phyloP scores from a whole-genome alignment of 1,140 invertebrate species.

The Drosophila novamexicana region DNA sequence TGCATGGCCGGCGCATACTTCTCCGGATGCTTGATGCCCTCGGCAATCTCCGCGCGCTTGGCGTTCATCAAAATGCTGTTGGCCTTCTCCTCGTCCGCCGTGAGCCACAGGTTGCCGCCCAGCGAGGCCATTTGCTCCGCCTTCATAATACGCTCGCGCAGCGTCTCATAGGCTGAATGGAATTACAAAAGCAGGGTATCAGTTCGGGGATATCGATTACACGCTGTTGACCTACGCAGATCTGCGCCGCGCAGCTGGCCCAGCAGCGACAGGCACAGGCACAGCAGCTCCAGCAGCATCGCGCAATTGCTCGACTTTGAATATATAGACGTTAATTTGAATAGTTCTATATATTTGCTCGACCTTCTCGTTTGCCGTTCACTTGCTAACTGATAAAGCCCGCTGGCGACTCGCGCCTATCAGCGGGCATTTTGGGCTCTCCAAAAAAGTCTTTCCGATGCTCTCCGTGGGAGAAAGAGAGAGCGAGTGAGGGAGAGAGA shows the following conservation, averaged over 20 bases:
- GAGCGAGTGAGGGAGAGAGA: neutral
- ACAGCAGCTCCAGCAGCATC: constrained; percentile 41
- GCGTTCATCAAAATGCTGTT: constrained; percentile 81
- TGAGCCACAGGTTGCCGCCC: constrained; percentile 73
- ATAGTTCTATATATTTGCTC: constrained; percentile 17
- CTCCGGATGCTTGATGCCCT: constrained; percentile 74
- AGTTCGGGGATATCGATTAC: neutral
- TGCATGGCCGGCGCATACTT: constrained; percentile 86
- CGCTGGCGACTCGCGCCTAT: constrained; percentile 14
- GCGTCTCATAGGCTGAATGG: constrained; percentile 66
- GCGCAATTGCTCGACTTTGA: neutral
- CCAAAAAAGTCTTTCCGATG: constrained; percentile 12
- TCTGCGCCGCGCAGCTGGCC: constrained; percentile 41
- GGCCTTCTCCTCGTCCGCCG: constrained; percentile 77
- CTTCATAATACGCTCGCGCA: constrained; percentile 78
- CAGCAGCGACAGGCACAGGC: constrained; percentile 21
- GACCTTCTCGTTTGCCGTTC: constrained; percentile 37
- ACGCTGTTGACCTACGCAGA: constrained; percentile 45
- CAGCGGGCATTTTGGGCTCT: constrained; percentile 4
- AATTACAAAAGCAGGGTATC: neutral
- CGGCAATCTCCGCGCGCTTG: constrained; percentile 73
- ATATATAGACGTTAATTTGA: neutral
- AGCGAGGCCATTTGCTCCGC: constrained; percentile 64
- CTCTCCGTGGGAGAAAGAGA: neutral
- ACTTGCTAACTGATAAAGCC: constrained; percentile 62